A percentile compares a stretch with the other conserved stretches of the same genome.
Evolutionary conservation across 2,113 vertebrate species (phyloP).

Genomic region (Neotoma lepida): DNA sequence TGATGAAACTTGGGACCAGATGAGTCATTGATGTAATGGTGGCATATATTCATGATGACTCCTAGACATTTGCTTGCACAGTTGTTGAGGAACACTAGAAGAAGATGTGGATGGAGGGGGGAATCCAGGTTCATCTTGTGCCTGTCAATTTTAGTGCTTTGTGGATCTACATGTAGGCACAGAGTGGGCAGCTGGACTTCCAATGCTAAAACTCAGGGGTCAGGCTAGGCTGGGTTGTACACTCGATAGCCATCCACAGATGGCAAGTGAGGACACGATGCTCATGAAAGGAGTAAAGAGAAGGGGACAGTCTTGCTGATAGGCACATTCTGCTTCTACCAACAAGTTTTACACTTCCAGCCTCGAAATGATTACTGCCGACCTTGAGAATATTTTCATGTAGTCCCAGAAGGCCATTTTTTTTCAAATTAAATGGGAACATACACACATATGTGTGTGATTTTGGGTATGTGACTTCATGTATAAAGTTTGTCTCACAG

Average conservation of each 20-base stretch:
- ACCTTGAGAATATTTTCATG: neutral
- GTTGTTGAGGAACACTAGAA: accelerated
- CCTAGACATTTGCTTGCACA: neutral
- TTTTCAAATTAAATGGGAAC: neutral
- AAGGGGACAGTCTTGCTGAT: neutral
- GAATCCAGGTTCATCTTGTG: neutral
- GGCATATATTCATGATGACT: neutral
- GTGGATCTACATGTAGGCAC: neutral
- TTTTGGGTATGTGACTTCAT: neutral
- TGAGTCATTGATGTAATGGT: neutral
- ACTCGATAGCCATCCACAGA: accelerated
- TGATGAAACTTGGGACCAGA: neutral
- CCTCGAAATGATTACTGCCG: neutral
- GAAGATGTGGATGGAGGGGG: neutral
- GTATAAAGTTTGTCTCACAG: neutral
- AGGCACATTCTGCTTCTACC: neutral
- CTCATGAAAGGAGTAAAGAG: neutral
- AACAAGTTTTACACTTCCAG: neutral
- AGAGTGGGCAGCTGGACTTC: neutral
- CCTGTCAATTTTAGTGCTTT: neutral
- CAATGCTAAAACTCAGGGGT: neutral
- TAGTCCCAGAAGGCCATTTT: neutral
- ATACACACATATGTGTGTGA: neutral
- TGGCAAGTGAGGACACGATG: neutral
- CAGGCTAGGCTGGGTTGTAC: neutral